Conservation (phyloP, 53 echinoderm and acorn worm genomes). For the Echinometra lucunter region DNA sequence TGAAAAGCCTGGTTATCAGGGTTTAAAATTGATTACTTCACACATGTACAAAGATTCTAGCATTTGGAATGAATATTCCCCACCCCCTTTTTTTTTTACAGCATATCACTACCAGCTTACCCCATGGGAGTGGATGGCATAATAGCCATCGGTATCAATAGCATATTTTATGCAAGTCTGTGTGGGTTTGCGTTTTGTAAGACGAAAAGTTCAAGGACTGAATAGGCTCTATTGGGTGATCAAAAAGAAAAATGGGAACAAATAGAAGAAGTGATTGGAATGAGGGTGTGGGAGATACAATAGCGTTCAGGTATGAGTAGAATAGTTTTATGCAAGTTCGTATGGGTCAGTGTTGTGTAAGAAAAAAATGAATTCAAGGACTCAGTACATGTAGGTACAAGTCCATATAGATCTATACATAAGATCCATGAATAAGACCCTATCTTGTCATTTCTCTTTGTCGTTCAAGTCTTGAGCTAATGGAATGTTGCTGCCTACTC, state of each 20-base stretch:
- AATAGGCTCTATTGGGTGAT: not conserved
- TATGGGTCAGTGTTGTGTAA: not conserved
- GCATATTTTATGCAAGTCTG: not conserved
- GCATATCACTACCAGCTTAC: not conserved
- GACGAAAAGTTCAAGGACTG: conserved; percentile 11
- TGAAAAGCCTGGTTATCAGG: no score
- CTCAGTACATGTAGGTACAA: not conserved
- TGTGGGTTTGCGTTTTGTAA: not conserved
- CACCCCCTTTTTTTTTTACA: no score
- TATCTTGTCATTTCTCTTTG: not conserved
- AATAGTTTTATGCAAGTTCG: not conserved
- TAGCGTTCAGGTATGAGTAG: not conserved
- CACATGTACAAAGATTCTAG: no score
- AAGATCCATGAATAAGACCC: not conserved
- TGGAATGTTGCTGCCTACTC: not conserved
- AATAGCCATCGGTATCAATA: not conserved
- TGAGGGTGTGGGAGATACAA: not conserved
- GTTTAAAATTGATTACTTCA: no score
- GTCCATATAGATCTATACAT: not conserved
- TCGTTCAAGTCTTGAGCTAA: not conserved
- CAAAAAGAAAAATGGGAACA: not conserved
- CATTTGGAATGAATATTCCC: no score
- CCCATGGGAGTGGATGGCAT: not conserved
- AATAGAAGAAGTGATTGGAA: not conserved
- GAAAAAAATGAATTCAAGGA: no score